phyloP scores from a whole-genome alignment of 2,797 vertebrate species.

The Mormyrops attenuatus region DNA sequence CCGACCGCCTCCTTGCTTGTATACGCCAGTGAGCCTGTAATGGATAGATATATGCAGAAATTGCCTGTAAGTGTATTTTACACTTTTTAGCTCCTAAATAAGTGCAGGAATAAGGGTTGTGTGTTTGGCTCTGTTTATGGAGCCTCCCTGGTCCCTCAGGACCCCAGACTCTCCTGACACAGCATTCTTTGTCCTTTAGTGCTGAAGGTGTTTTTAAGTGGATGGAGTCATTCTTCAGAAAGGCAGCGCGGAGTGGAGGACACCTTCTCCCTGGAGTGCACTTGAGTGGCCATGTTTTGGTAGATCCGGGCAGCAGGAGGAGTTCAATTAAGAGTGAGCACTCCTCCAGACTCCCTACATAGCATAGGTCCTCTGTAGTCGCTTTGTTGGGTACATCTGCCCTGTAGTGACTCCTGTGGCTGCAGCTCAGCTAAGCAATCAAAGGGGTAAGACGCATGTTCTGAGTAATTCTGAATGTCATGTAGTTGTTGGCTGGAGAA shows the following conservation, averaged over 20 bases:
- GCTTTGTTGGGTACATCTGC: not conserved
- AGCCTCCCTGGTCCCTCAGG: not conserved
- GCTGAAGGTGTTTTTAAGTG: slow-evolving; percentile 7
- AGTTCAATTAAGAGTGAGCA: not conserved
- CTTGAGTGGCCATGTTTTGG: not conserved
- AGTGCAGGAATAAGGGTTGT: not conserved
- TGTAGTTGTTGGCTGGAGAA: not conserved
- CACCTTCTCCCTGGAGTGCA: not conserved
- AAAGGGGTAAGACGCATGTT: not conserved
- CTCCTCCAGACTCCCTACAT: not conserved
- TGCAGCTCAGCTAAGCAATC: not conserved
- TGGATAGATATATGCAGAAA: not conserved
- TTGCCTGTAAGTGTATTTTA: not conserved
- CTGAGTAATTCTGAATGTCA: not conserved
- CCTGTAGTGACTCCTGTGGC: not conserved
- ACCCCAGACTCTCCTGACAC: not conserved
- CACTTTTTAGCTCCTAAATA: not conserved
- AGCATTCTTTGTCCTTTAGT: not conserved
- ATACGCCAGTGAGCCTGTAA: not conserved
- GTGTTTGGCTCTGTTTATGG: not conserved
- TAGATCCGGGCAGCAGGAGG: not conserved
- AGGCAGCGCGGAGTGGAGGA: not conserved
- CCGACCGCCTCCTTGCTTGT: not conserved
- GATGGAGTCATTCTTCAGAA: not conserved
- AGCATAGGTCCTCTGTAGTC: not conserved